phyloP scores from a whole-genome alignment of 2,888 invertebrate species.

The Eupithecia abbreviata region DNA sequence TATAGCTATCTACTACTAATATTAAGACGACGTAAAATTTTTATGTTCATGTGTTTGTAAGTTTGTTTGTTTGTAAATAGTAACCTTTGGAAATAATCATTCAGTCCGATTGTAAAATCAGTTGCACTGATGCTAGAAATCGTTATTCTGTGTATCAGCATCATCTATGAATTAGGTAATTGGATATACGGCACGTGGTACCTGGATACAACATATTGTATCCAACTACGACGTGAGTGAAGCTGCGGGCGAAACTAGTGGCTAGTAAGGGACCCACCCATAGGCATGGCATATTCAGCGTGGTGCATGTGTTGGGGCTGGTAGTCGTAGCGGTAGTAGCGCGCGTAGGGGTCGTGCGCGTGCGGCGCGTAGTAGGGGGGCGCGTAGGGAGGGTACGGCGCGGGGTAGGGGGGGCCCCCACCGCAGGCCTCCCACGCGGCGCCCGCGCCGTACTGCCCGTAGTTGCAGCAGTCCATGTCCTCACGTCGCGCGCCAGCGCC shows the following conservation, averaged over 20 bases:
- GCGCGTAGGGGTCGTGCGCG: slow-evolving; percentile 76
- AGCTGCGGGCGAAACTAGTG: background rate
- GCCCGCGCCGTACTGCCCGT: slow-evolving; percentile 77
- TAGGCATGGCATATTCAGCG: slow-evolving; percentile 74
- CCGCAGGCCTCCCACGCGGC: slow-evolving; percentile 62
- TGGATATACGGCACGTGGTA: no score
- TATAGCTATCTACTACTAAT: background rate
- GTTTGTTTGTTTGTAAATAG: background rate
- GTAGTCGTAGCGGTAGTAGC: slow-evolving; percentile 79
- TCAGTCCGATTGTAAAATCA: background rate
- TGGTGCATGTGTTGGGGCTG: slow-evolving; percentile 73
- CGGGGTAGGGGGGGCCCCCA: slow-evolving; percentile 61
- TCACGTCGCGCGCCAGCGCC: slow-evolving; percentile 68
- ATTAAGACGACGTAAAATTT: background rate
- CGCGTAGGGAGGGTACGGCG: slow-evolving; percentile 63
- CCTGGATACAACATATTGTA: background rate
- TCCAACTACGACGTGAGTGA: background rate
- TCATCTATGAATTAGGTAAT: background rate
- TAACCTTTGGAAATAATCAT: background rate
- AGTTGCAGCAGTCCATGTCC: slow-evolving; percentile 81
- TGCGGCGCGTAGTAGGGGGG: slow-evolving; percentile 68
- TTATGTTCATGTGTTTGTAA: background rate
- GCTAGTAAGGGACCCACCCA: slow-evolving; percentile 65
- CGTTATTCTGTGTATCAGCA: background rate
- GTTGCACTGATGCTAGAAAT: background rate